Base-by-base conservation (phyloP, 2,113 vertebrate species). In the Calidris pugnax region DNA sequence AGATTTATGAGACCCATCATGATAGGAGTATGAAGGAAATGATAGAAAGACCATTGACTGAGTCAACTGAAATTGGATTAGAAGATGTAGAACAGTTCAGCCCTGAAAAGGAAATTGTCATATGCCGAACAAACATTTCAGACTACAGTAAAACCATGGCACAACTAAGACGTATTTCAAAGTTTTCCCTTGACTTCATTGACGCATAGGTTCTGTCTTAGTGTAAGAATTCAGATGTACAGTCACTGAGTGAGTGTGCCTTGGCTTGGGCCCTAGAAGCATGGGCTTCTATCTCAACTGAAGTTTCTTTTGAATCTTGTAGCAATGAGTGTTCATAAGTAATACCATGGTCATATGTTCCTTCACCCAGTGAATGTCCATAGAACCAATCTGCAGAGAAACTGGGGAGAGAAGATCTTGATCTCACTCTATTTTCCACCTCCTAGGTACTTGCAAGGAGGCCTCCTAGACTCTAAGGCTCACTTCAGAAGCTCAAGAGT, bases 1-100 rank as follows among this genome's bases (percentile, higher is more conserved):
- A 97, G 98, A 98, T 97, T 97, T 98, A 97, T 97, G 97, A 97
- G 95, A 96, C 87, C 91, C 95, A 76, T 97, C 89, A 92, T 85
- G 97, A 95, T 93, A 80, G 71, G 62, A 92, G 45, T 79, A 88
- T 62, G 79, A 93, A 97, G 94, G 96, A 97, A 88, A 85, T 95
- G 47, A 96, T 94, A 91, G 92, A 85, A 92, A 87, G 95, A 96
- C 96, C 95, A 95, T 96, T 96, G 86, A 94, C 96, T 57, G 94
- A 97, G 96, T 97, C 96, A 96, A 95, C 93, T 56, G 75, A 91
- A 94, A 97, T 96, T 95, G 88, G 85, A 97, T 97, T 96, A 95
- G 89, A 96, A 86, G 91, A 95, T 82, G 92, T 81, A 96, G 83
- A 95, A 92, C 56, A 78, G 74, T 94, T 97, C 91, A 97, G 45